These are phyloP conservation scores for Panulirus ornatus DNA, from an alignment of 1,140 invertebrate species.

Conservation along the genomic window DNA sequence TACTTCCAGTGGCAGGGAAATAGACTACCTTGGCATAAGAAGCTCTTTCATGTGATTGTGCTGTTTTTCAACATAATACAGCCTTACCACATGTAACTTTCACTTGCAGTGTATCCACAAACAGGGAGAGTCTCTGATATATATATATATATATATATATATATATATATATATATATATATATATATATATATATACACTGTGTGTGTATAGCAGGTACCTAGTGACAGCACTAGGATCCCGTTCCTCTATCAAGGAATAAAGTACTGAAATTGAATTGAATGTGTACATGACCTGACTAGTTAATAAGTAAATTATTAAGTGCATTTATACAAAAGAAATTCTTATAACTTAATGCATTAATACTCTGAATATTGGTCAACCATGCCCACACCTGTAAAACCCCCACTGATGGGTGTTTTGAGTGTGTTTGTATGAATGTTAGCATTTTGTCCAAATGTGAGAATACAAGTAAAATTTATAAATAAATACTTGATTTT, in stretches of 20 bases:
- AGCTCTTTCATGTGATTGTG: no score
- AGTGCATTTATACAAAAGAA: constrained; percentile 22
- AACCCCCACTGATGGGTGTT: constrained; percentile 13
- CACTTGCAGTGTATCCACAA: no score
- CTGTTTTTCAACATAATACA: no score
- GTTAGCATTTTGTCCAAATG: constrained; percentile 47
- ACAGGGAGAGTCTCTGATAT: no score
- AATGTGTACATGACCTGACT: constrained; percentile 13
- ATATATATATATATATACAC: background rate
- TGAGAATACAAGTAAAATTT: constrained; percentile 47
- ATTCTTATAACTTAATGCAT: constrained; percentile 4
- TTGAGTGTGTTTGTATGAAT: constrained; percentile 36
- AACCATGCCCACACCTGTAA: constrained; percentile 28
- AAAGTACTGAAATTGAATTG: no score
- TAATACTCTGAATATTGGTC: constrained; percentile 50
- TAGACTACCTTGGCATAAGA: no score
- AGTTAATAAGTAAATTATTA: constrained; percentile 2
- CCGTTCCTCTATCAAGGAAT: no score
- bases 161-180: constrained; percentile 41
- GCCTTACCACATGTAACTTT: no score
- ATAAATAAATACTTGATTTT: constrained; percentile 46
- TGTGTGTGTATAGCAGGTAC: background rate
- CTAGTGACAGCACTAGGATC: no score
- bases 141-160: constrained; percentile 35
- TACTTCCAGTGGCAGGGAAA: no score